Conservation (phyloP, 2,113 vertebrate genomes). For the Perccottus glenii region DNA sequence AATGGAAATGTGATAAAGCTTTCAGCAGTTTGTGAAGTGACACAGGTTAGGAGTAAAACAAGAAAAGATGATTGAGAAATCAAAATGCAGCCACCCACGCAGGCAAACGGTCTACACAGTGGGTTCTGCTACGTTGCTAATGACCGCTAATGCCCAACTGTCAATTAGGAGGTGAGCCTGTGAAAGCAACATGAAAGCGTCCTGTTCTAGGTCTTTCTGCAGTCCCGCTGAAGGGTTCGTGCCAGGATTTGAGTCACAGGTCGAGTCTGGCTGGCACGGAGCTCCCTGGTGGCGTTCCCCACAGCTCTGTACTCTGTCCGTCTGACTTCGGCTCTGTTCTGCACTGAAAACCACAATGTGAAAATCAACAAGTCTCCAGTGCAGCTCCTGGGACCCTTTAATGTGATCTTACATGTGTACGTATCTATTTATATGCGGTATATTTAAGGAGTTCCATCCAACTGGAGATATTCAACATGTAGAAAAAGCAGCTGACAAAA, state of each 20-base stretch:
- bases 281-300: conserved; percentile 15
- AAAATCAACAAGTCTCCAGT: conserved; percentile 35
- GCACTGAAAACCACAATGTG: conserved; percentile 49
- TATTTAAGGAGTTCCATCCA: conserved; percentile 22
- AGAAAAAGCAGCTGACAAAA: conserved; percentile 48
- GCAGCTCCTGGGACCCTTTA: conserved; percentile 15
- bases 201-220: conserved; percentile 7
- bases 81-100: conserved; percentile 14
- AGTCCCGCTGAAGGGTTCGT: background rate
- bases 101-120: conserved; percentile 1
- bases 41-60: background rate
- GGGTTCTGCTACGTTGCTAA: conserved; percentile 24
- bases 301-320: conserved; percentile 56
- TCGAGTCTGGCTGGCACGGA: conserved; percentile 44
- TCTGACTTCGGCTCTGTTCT: conserved; percentile 52
- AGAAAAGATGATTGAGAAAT: conserved; percentile 25
- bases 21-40: conserved; percentile 25
- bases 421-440: conserved; percentile 34
- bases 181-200: conserved; percentile 45
- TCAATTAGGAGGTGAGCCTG: conserved; percentile 55
- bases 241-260: conserved; percentile 43
- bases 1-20: conserved; percentile 43
- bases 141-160: conserved; percentile 38
- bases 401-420: conserved; percentile 42
- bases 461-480: conserved; percentile 34